These are phyloP conservation scores for Syngnathus acus DNA, from an alignment of 2,797 vertebrate genomes.

Conservation along the genomic window DNA sequence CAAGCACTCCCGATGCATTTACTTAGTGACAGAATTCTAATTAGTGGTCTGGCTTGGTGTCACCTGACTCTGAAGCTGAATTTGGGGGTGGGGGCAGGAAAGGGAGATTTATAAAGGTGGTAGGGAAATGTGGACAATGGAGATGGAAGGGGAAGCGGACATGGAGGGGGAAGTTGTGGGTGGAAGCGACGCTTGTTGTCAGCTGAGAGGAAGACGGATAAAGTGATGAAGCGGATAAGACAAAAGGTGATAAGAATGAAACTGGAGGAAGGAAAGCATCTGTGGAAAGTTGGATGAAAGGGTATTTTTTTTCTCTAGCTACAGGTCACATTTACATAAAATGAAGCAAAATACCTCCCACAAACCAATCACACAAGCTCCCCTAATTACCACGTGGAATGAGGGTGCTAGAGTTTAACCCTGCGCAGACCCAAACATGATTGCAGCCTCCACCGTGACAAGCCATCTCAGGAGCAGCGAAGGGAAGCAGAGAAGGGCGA, in stretches of 20 bases:
- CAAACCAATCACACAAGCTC: constrained; percentile 21
- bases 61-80: constrained; percentile 62
- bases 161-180: constrained; percentile 19
- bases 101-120: constrained; percentile 46
- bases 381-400: constrained; percentile 46
- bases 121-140: constrained; percentile 41
- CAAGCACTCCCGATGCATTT: constrained; percentile 96
- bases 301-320: constrained; percentile 1
- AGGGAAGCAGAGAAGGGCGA: not conserved
- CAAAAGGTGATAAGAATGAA: constrained; percentile 5
- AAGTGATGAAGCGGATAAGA: constrained; percentile 15
- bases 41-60: constrained; percentile 89
- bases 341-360: constrained; percentile 37
- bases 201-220: constrained; percentile 11
- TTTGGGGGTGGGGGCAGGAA: constrained; percentile 21
- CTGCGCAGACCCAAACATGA: constrained; percentile 7
- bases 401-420: constrained; percentile 56
- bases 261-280: not conserved
- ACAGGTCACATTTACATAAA: constrained; percentile 40
- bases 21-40: constrained; percentile 99
- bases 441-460: constrained; percentile 30
- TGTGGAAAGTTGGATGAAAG: constrained; percentile 14
- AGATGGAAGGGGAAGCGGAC: constrained; percentile 3
- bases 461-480: constrained; percentile 21
- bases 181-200: constrained; percentile 9